Conservation (phyloP, 2,888 invertebrate genomes). For the Standfussiana lucernea region DNA sequence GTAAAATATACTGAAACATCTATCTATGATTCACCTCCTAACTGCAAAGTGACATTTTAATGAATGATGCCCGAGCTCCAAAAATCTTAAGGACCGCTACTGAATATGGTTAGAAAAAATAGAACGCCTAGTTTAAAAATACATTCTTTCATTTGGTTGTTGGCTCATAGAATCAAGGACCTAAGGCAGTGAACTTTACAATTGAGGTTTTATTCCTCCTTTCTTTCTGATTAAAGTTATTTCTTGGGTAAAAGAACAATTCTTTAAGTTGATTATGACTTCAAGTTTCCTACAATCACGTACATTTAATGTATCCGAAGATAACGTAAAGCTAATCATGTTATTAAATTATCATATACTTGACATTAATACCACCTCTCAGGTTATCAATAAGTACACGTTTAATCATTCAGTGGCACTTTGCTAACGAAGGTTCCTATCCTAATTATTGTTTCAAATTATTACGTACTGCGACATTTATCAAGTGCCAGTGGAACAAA, state of each 20-base stretch:
- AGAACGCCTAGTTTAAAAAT: not conserved
- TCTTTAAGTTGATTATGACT: not conserved
- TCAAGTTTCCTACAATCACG: not conserved
- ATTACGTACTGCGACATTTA: constrained; percentile 3
- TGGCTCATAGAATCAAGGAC: constrained; percentile 17
- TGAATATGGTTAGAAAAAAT: constrained; percentile 3
- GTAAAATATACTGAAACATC: not conserved
- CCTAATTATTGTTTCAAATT: constrained; percentile 20
- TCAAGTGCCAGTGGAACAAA: constrained; percentile 12
- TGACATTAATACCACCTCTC: constrained; percentile 25
- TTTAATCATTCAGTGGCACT: constrained; percentile 42
- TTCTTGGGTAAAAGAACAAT: not conserved
- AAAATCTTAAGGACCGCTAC: not conserved
- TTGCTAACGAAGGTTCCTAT: constrained; percentile 21
- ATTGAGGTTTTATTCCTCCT: constrained; percentile 6
- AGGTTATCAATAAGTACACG: constrained; percentile 18
- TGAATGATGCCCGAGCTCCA: not conserved
- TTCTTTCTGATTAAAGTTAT: constrained; percentile 12
- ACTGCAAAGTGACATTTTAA: constrained; percentile 4
- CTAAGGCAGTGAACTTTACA: not conserved
- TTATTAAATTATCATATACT: constrained; percentile 22
- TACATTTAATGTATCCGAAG: not conserved
- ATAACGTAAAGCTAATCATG: constrained; percentile 16
- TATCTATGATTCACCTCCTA: constrained; percentile 4
- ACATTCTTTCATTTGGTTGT: constrained; percentile 18